Conservation (phyloP, 2,797 vertebrate species). For the Oryzias dopingdopingensis region DNA sequence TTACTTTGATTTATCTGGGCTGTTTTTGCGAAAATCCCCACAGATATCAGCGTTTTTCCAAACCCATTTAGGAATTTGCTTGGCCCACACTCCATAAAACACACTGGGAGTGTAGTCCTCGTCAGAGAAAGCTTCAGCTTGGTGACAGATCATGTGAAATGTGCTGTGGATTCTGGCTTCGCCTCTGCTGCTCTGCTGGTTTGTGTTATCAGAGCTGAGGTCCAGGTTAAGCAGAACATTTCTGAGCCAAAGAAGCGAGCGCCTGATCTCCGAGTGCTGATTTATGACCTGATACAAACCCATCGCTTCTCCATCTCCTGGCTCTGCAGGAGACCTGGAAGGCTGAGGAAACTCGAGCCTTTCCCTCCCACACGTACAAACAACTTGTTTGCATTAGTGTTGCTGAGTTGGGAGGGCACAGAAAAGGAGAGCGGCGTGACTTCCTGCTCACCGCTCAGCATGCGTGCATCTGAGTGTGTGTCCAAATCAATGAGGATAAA, state of each 20-base stretch:
- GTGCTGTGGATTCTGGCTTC: too few relatives aligned
- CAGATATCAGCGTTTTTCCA: too few relatives aligned
- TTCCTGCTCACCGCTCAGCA: constrained; percentile 35
- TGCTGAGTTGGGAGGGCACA: constrained; percentile 4
- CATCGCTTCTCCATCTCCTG: neutral
- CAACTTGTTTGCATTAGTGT: constrained; percentile 2
- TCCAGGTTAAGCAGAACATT: neutral
- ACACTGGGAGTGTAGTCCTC: too few relatives aligned
- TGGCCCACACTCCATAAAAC: too few relatives aligned
- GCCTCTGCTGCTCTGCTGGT: too few relatives aligned
- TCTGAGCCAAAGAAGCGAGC: neutral
- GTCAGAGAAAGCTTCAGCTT: too few relatives aligned
- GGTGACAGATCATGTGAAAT: too few relatives aligned
- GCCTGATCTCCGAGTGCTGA: neutral
- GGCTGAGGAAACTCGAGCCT: constrained; percentile 14
- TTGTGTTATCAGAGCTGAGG: too few relatives aligned
- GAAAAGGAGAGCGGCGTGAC: constrained; percentile 9
- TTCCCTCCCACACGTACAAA: constrained; percentile 9
- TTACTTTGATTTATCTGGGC: too few relatives aligned
- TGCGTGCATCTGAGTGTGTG: constrained; percentile 14
- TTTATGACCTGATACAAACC: neutral
- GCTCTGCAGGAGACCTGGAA: constrained; percentile 3
- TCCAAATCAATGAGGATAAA: constrained; percentile 46
- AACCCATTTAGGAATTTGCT: too few relatives aligned
- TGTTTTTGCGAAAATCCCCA: too few relatives aligned